These are phyloP conservation scores for Brachyhypopomus occidentalis DNA, from an alignment of 2,113 vertebrate species.

Conservation along the genomic window DNA sequence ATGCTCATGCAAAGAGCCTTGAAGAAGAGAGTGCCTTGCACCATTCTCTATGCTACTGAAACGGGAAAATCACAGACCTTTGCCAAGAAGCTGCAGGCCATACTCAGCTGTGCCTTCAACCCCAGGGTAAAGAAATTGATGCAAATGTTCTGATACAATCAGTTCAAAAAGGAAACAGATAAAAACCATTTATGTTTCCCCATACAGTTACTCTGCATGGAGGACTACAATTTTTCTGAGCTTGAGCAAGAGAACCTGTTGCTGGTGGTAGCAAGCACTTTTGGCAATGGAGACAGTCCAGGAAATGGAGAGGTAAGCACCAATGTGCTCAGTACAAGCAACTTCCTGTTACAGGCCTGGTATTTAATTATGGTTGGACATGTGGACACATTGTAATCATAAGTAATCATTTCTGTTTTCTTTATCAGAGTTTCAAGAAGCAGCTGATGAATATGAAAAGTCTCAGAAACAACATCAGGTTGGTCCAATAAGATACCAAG, in stretches of 20 bases:
- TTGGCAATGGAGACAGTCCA: conserved; percentile 84
- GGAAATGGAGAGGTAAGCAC: conserved; percentile 80
- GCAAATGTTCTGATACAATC: background rate
- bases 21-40: conserved; percentile 71
- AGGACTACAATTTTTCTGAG: conserved; percentile 72
- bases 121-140: conserved; percentile 67
- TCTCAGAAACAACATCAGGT: conserved; percentile 68
- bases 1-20: conserved; percentile 66
- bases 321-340: background rate
- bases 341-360: background rate
- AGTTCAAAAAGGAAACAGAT: background rate
- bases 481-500: background rate
- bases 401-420: conserved; percentile 24
- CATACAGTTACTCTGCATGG: conserved; percentile 81
- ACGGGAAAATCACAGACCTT: conserved; percentile 81
- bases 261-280: conserved; percentile 85
- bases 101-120: conserved; percentile 80
- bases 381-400: background rate
- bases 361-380: background rate
- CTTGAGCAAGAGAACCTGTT: conserved; percentile 78
- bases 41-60: conserved; percentile 82
- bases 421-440: conserved; percentile 77
- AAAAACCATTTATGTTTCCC: background rate
- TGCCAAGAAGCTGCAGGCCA: conserved; percentile 69
- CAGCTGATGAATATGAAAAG: conserved; percentile 72